Percentiles rank a stretch among this genome's conserved stretches.
These are phyloP conservation scores for Idaea dimidiata DNA, from an alignment of 2,888 invertebrate species.

Conservation along the genomic window DNA sequence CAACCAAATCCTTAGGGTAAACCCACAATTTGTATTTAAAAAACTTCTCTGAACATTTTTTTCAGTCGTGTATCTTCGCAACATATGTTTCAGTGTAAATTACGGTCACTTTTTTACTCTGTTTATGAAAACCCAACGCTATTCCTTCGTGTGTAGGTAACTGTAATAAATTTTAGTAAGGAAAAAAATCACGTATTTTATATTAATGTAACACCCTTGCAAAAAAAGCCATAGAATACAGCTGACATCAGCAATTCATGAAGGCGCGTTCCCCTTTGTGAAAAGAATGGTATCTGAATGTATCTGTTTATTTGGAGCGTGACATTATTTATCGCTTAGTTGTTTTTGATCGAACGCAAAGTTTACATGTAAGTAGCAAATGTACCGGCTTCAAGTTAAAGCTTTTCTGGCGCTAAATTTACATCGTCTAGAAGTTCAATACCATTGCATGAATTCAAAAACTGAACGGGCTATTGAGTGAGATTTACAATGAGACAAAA, in stretches of 20 bases:
- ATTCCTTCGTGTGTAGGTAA: not conserved
- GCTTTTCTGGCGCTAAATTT: constrained; percentile 2
- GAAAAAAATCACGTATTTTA: constrained; percentile 25
- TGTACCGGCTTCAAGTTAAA: constrained; percentile 8
- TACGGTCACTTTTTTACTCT: constrained; percentile 3
- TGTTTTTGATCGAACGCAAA: constrained; percentile 32
- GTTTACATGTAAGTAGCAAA: constrained; percentile 17
- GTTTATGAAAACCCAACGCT: constrained; percentile 3
- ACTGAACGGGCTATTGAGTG: constrained; percentile 29
- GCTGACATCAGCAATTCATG: constrained; percentile 69
- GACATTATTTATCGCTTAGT: constrained; percentile 46
- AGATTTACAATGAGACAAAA: constrained; percentile 50
- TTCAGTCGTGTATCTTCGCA: not conserved
- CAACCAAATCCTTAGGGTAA: constrained; percentile 19
- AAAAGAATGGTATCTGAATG: constrained; percentile 42
- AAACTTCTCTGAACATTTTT: constrained; percentile 1
- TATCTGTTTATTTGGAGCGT: constrained; percentile 46
- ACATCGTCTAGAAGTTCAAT: not conserved
- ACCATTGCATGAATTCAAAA: constrained; percentile 7
- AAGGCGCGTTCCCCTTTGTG: constrained; percentile 43
- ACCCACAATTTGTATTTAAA: constrained; percentile 6
- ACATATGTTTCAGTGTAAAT: not conserved
- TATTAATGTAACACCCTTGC: constrained; percentile 55
- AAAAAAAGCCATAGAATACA: constrained; percentile 51
- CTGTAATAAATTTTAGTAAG: constrained; percentile 37